Percentiles rank a stretch among this genome's conserved stretches.
Conservation (phyloP, 2,888 invertebrate species). For the Agrotis segetum region DNA sequence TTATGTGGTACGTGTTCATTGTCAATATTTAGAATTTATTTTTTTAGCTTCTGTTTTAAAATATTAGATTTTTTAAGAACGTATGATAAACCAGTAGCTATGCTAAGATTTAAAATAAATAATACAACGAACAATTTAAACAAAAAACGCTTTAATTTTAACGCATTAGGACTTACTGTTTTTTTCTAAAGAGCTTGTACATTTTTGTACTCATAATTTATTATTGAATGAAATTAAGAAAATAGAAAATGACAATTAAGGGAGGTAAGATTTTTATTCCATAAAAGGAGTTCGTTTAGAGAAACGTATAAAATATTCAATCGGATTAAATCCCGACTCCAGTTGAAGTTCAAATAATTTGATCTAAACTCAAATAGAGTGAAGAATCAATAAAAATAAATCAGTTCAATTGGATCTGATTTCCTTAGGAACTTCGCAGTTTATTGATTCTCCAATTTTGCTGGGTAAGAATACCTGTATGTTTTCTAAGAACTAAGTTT, state of each 20-base stretch:
- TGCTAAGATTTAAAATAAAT: no score
- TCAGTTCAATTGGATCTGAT: conserved; percentile 8
- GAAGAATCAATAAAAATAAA: conserved; percentile 21
- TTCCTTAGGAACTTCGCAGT: neutral
- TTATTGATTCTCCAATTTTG: neutral
- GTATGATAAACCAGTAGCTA: no score
- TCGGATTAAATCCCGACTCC: conserved; percentile 15
- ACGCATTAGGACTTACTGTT: no score
- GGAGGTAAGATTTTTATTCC: neutral
- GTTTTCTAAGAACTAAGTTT: neutral
- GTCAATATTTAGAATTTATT: no score
- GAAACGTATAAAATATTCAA: conserved; percentile 38
- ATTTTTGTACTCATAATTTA: neutral
- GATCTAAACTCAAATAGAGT: conserved; percentile 19
- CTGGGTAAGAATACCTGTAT: neutral
- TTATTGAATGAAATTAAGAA: neutral
- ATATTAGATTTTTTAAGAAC: no score
- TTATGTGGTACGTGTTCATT: no score
- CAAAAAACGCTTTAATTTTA: no score
- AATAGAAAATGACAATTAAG: neutral
- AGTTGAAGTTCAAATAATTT: conserved; percentile 30
- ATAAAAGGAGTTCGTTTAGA: conserved; percentile 10
- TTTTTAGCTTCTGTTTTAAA: no score
- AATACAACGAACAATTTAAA: no score
- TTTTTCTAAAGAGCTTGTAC: no score